Percentiles rank a stretch among this genome's conserved stretches.
phyloP scores from a whole-genome alignment of 1,140 invertebrate genomes.

The Cardiocondyla obscurior region DNA sequence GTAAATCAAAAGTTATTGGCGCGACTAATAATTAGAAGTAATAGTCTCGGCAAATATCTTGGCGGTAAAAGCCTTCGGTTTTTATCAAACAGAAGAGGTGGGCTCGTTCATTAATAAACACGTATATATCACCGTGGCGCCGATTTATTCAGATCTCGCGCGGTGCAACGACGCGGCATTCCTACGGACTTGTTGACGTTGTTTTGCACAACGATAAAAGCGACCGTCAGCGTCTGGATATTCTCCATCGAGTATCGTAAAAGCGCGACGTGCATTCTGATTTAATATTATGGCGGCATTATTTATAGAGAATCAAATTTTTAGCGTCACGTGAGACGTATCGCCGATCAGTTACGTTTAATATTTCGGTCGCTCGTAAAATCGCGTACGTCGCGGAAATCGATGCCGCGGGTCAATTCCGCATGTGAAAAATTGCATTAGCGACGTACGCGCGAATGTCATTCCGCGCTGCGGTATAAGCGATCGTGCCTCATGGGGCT shows the following conservation, averaged over 20 bases:
- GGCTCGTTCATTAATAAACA: background rate
- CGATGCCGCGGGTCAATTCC: background rate
- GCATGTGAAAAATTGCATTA: slow-evolving; percentile 13
- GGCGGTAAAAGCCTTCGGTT: slow-evolving; percentile 11
- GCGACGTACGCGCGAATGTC: background rate
- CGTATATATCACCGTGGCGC: background rate
- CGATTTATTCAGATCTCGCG: slow-evolving; percentile 23
- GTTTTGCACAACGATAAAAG: background rate
- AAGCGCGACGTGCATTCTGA: slow-evolving; percentile 29
- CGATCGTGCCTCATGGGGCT: slow-evolving; percentile 8
- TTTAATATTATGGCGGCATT: slow-evolving; percentile 45
- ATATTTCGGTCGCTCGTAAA: slow-evolving; percentile 60
- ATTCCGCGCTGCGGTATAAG: slow-evolving; percentile 3
- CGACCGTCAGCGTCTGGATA: background rate
- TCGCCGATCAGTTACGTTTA: slow-evolving; percentile 52
- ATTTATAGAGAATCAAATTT: slow-evolving; percentile 57
- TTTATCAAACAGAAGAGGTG: background rate
- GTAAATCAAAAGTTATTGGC: slow-evolving; percentile 66
- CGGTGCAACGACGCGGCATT: background rate
- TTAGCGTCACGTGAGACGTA: background rate
- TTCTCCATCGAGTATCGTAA: slow-evolving; percentile 4
- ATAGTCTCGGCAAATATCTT: slow-evolving; percentile 53
- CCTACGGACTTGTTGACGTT: background rate
- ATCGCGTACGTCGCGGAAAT: slow-evolving; percentile 35
- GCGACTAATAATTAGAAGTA: slow-evolving; percentile 63